phyloP scores from a whole-genome alignment of 2,113 vertebrate genomes.

The Acinonyx jubatus region DNA sequence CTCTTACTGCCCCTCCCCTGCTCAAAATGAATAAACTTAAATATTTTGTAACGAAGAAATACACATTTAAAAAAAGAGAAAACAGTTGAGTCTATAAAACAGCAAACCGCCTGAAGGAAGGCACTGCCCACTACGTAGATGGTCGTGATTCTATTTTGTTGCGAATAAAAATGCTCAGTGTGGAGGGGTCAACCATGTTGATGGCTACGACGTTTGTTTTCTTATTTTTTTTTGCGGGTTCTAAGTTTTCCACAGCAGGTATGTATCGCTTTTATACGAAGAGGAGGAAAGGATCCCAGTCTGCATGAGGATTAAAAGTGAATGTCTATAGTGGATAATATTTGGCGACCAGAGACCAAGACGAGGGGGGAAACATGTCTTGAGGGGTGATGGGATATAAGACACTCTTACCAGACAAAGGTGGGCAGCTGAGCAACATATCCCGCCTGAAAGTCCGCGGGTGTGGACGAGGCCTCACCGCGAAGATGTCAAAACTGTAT shows the following conservation, averaged over 20 bases:
- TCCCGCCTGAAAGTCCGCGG: not conserved
- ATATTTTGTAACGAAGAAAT: too few species aligned
- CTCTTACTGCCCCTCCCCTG: too few species aligned
- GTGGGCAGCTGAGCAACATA: not conserved
- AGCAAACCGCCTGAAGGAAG: not conserved
- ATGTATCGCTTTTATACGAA: not conserved
- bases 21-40: too few species aligned
- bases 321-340: not conserved
- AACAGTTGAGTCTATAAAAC: not conserved
- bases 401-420: not conserved
- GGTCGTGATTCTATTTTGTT: not conserved
- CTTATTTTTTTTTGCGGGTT: not conserved
- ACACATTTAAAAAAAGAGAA: too few species aligned
- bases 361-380: not conserved
- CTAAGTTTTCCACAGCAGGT: not conserved
- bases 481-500: not conserved
- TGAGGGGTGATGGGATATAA: not conserved
- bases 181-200: not conserved
- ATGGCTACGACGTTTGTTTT: not conserved
- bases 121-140: not conserved
- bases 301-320: not conserved
- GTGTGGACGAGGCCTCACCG: not conserved
- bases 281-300: not conserved
- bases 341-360: not conserved
- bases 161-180: not conserved